phyloP scores from a whole-genome alignment of 1,140 invertebrate genomes.

The Drosophila malerkotliana region DNA sequence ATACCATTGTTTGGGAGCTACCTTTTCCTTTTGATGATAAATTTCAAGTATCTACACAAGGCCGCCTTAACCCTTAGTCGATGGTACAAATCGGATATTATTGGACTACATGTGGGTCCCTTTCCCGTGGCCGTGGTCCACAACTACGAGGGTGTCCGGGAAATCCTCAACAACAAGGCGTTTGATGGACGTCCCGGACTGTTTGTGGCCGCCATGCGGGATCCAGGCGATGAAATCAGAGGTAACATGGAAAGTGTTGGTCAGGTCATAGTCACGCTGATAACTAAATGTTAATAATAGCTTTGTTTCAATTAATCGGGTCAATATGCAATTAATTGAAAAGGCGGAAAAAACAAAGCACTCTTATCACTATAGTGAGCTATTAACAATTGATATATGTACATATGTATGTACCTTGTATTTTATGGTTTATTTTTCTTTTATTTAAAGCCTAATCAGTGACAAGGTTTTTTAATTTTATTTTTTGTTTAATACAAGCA shows the following conservation, averaged over 20 bases:
- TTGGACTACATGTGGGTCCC: slow-evolving; percentile 83
- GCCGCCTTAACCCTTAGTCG: slow-evolving; percentile 62
- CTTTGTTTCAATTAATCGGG: slow-evolving; percentile 11
- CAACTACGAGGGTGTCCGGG: slow-evolving; percentile 78
- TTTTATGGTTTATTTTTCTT: too few species aligned
- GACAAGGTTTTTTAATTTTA: neutral
- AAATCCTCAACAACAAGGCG: slow-evolving; percentile 81
- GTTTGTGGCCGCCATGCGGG: slow-evolving; percentile 47
- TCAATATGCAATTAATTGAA: slow-evolving; percentile 37
- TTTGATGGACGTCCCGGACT: slow-evolving; percentile 83
- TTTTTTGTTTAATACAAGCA: too few species aligned
- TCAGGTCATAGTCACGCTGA: neutral
- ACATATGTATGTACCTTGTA: too few species aligned
- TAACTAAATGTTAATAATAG: slow-evolving; percentile 3
- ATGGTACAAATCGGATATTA: slow-evolving; percentile 84
- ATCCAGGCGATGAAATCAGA: slow-evolving; percentile 66
- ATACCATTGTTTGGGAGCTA: slow-evolving; percentile 80
- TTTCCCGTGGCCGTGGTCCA: slow-evolving; percentile 79
- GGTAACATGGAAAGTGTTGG: slow-evolving; percentile 62
- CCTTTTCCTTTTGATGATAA: slow-evolving; percentile 71
- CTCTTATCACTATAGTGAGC: slow-evolving; percentile 18
- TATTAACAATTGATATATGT: neutral
- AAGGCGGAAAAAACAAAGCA: slow-evolving; percentile 6
- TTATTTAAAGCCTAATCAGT: neutral
- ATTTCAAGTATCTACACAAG: slow-evolving; percentile 77